Conservation (phyloP, 2,888 invertebrate genomes). For the Stenotaenia linearis region DNA sequence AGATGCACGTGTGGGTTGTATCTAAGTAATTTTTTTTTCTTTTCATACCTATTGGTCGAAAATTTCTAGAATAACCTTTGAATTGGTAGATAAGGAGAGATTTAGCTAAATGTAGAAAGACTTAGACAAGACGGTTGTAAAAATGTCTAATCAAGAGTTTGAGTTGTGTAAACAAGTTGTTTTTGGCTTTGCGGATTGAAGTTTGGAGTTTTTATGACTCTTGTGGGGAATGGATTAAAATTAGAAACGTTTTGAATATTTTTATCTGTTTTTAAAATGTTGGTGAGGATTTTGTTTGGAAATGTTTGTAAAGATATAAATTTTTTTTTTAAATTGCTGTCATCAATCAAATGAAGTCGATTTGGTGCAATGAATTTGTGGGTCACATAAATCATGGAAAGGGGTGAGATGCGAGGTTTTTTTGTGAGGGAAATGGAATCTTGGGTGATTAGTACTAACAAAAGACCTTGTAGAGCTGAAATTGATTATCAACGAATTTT, state of each 20-base stretch:
- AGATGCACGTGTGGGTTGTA: background rate
- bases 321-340: background rate
- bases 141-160: background rate
- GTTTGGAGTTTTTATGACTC: too few species aligned
- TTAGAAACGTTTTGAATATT: too few species aligned
- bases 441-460: too few species aligned
- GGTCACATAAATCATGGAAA: background rate
- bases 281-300: too few species aligned
- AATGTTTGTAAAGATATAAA: background rate
- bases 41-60: background rate
- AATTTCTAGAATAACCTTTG: background rate
- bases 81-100: background rate
- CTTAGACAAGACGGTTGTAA: background rate
- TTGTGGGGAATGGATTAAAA: too few species aligned
- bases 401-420: too few species aligned
- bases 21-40: background rate
- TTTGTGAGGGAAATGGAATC: too few species aligned
- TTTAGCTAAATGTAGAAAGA: background rate
- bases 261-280: too few species aligned
- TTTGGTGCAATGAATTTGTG: background rate
- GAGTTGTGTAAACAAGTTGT: background rate
- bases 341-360: background rate
- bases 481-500: too few species aligned
- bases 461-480: too few species aligned
- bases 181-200: background rate